Percentiles rank a stretch among this genome's conserved stretches.
These are phyloP conservation scores for Erebia palarica DNA, from an alignment of 2,888 invertebrate species.

Conservation along the genomic window DNA sequence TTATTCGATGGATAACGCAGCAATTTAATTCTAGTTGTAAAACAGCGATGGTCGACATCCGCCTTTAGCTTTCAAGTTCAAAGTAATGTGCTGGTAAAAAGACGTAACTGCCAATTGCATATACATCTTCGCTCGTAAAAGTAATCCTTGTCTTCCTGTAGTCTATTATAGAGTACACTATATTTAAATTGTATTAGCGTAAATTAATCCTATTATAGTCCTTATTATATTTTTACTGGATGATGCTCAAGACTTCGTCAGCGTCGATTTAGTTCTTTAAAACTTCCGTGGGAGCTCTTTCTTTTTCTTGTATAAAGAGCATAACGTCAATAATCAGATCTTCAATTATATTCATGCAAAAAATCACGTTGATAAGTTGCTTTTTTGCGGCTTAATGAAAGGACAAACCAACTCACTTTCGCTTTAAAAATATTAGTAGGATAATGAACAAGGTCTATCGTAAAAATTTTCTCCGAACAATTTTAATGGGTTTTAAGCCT, in stretches of 20 bases:
- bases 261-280: too few relatives aligned
- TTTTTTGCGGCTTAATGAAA: too few relatives aligned
- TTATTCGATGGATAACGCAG: constrained; percentile 55
- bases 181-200: constrained; percentile 50
- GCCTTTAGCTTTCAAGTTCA: constrained; percentile 63
- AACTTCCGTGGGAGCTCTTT: too few relatives aligned
- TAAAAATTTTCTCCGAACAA: neutral
- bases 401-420: too few relatives aligned
- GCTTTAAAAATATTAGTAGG: too few relatives aligned
- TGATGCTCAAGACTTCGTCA: too few relatives aligned
- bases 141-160: constrained; percentile 61
- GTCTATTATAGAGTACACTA: constrained; percentile 61
- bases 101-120: constrained; percentile 66
- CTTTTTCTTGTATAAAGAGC: too few relatives aligned
- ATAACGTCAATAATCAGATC: too few relatives aligned
- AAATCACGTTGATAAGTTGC: too few relatives aligned
- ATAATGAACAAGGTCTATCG: too few relatives aligned
- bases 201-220: constrained; percentile 38
- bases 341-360: too few relatives aligned
- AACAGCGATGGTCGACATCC: constrained; percentile 54
- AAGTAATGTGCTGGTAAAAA: constrained; percentile 68
- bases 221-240: constrained; percentile 27
- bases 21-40: constrained; percentile 64
- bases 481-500: constrained; percentile 21
- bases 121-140: constrained; percentile 69